Evolutionary conservation across 2,888 invertebrate genomes (phyloP), one percentile per base, ranked within the genome.

Genomic region (Philereme vetulata): DNA sequence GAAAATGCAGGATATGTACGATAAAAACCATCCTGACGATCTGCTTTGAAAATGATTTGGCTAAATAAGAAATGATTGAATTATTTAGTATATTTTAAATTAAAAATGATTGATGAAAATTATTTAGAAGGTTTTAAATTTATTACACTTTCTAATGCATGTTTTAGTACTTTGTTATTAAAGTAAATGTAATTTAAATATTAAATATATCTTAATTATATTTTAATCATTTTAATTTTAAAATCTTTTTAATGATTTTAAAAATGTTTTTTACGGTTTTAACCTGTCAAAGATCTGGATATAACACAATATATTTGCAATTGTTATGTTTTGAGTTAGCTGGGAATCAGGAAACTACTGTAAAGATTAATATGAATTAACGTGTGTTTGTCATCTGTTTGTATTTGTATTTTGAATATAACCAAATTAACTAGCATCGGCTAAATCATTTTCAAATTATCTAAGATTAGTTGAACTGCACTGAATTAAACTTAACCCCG

Each of bases 1-100:
- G 71, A 86, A 85, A 67, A 67, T 93, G 63, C 92, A 92, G 66
- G 88, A 91, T 69, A 84, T 88, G 3, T 85, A 86, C 67, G 92
- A 92, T 43, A 90, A 85, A 65, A 80, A 85, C 38, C 78, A 88
- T 40, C 74, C 83, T 0, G 84, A 89, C 8, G 92, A 90, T 38
- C 79, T 91, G 77, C 78, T 91, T 43, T 70, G 61, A 68, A 56
- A 60, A 62, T 60, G 46, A 38, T 60, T 53, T 51, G 51, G 49
- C 49, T 38, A 7, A 21, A 21, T 21, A 2, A 21, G 21, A 21
- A 21, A 21, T 21, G 21, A 21, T 21, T 21, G 1, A 21, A 21
- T 21, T 21, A 21, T 21, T 21, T 21, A 21, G 21, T 21, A 21
- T 2, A 2, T 21, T 21, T 21, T 21, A 1, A 21, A 21, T 21